A percentile compares a stretch with the other conserved stretches of the same genome.
Evolutionary conservation across 2,113 vertebrate species (phyloP).

Genomic region (Pholis gunnellus): DNA sequence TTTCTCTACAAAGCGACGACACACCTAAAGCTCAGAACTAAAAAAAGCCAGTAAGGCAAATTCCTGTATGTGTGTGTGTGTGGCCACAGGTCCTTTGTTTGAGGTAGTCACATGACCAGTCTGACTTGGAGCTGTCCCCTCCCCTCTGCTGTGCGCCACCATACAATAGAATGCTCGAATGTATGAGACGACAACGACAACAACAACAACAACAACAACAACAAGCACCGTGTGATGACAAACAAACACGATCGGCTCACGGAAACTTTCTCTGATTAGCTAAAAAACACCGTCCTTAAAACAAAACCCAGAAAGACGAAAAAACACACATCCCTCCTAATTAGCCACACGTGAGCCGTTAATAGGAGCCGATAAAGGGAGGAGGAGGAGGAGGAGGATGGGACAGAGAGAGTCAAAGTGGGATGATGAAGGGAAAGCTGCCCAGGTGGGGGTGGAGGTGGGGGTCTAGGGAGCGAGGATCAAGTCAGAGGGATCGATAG

Average conservation of each 20-base stretch:
- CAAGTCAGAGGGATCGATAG: constrained; percentile 40
- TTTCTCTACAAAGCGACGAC: constrained; percentile 26
- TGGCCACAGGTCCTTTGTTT: constrained; percentile 77
- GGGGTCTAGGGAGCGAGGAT: constrained; percentile 9
- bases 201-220: background rate
- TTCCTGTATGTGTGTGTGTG: constrained; percentile 53
- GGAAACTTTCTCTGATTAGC: constrained; percentile 33
- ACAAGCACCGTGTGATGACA: background rate
- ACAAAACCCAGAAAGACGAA: background rate
- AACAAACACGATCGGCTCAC: background rate
- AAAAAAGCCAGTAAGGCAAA: constrained; percentile 51
- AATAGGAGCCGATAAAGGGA: constrained; percentile 26
- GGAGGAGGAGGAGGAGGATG: constrained; percentile 1
- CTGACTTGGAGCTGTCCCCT: constrained; percentile 57
- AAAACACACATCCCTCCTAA: constrained; percentile 24
- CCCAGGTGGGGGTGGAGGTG: background rate
- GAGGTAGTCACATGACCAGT: constrained; percentile 72
- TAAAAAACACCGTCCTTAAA: background rate
- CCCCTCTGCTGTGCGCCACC: constrained; percentile 61
- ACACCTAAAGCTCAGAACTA: constrained; percentile 71
- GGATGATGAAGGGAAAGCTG: constrained; percentile 33
- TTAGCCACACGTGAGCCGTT: constrained; percentile 38
- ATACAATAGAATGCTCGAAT: constrained; percentile 44
- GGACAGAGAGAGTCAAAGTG: background rate
- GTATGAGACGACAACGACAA: constrained; percentile 25